These are phyloP conservation scores for Ammospiza maritima DNA, from an alignment of 2,797 vertebrate species.

Conservation along the genomic window DNA sequence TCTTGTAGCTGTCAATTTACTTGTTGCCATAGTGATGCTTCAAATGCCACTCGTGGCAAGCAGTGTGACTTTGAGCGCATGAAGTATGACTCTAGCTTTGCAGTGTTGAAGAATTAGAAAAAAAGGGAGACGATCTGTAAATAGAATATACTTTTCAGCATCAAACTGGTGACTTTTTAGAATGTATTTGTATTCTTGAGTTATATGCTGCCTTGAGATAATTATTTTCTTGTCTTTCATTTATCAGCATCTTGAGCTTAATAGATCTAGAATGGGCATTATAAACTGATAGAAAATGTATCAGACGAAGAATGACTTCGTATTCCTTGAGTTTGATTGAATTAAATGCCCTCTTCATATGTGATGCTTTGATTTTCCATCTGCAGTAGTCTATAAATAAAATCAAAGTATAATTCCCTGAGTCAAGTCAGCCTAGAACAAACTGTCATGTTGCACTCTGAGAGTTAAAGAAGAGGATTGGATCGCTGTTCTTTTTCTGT, in stretches of 20 bases:
- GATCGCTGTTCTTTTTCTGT: background rate
- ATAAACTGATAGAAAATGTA: background rate
- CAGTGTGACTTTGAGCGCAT: background rate
- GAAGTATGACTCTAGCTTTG: constrained; percentile 10
- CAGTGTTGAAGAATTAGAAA: background rate
- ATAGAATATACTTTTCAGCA: background rate
- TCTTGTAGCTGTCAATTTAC: background rate
- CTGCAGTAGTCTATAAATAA: background rate
- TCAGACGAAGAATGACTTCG: background rate
- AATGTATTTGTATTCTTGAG: background rate
- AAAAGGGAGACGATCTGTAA: background rate
- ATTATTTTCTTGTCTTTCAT: background rate
- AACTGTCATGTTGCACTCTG: background rate
- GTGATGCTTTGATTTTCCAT: background rate
- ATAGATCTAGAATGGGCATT: background rate
- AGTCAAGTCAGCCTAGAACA: background rate
- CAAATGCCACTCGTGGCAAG: background rate
- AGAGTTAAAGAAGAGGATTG: background rate
- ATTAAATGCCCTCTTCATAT: background rate
- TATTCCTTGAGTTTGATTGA: background rate
- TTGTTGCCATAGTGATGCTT: background rate
- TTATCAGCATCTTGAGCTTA: background rate
- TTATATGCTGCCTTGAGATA: background rate
- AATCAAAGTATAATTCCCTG: background rate
- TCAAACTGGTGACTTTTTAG: background rate